Base-by-base conservation (phyloP, 2,888 invertebrate genomes). In the Globia sparganii region DNA sequence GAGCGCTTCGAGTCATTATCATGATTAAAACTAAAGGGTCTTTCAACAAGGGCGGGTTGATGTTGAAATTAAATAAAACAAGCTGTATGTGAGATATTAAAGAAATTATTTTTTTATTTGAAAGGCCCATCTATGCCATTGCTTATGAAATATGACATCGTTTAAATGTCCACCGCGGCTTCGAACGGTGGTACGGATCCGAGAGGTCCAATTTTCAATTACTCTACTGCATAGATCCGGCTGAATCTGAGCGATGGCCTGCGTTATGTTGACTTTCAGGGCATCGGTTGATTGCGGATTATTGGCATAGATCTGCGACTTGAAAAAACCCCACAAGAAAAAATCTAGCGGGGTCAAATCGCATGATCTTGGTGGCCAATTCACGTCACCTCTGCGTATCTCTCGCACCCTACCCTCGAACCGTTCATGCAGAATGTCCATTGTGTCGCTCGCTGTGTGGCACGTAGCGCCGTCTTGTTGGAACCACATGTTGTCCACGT, bases 201-300 rank as follows among this genome's bases (percentile, higher is more conserved):
- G 34, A 61, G 61, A 61, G 61, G 34, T 34, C 34, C 61, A 21
- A 61, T 31, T 34, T 61, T 21, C 61, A 61, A 61, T 61, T 31
- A 61, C 49, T 49, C 61, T 34, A 34, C 61, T 61, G 61, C 61
- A 61, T 61, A 61, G 31, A 61, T 31, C 61, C 31, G 34, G 34
- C 61, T 61, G 61, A 61, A 61, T 34, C 34, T 34, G 61, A 61
- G 31, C 61, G 31, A 31, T 61, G 61, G 21, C 61, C 61, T 40
- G 40, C 11, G 43, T 43, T 43, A 43, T 43, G 43, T 43, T 43
- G 43, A 43, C 13, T 43, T 43, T 61, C 2, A 21, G 34, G 9
- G 9, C 34, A 21, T 34, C 25, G 34, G 34, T 62, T 25, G 61
- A 62, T 62, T 62, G 61, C 11, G 61, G 61, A 4, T 34, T 62